Evolutionary conservation across 2,113 vertebrate genomes (phyloP).

Genomic region (Harpagus bidentatus): DNA sequence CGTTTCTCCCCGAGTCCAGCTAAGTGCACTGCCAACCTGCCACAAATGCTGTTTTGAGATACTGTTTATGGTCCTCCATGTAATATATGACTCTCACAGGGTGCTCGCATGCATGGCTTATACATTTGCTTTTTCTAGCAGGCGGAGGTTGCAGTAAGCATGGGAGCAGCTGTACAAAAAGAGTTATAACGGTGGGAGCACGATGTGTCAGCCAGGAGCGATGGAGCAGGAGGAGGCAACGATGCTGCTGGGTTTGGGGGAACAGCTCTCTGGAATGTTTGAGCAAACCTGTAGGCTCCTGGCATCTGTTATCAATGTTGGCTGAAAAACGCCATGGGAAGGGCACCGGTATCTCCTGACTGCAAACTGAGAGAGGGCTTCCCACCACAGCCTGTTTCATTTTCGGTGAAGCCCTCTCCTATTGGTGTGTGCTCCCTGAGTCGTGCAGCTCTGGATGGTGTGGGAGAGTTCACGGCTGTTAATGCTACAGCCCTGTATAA

Average conservation of each 20-base stretch:
- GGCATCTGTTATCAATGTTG: rapidly evolving
- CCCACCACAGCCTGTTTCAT: background rate
- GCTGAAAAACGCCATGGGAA: background rate
- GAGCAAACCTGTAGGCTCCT: background rate
- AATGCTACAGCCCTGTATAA: background rate
- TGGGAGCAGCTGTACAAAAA: background rate
- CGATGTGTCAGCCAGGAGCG: background rate
- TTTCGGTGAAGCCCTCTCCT: background rate
- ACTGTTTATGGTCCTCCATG: background rate
- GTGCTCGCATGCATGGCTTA: background rate
- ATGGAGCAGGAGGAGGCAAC: background rate
- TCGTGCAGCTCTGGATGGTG: background rate
- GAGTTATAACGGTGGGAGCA: background rate
- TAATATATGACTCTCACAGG: background rate
- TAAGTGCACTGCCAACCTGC: background rate
- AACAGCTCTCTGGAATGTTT: background rate
- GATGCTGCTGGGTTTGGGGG: background rate
- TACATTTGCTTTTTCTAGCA: background rate
- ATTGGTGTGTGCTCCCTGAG: rapidly evolving
- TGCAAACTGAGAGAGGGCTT: background rate
- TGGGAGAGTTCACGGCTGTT: background rate
- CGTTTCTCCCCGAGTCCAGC: background rate
- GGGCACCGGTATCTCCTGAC: rapidly evolving
- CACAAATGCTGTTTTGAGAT: background rate
- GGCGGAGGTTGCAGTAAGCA: background rate